These are phyloP conservation scores for Ondatra zibethicus DNA, from an alignment of 2,113 vertebrate species.

Conservation along the genomic window DNA sequence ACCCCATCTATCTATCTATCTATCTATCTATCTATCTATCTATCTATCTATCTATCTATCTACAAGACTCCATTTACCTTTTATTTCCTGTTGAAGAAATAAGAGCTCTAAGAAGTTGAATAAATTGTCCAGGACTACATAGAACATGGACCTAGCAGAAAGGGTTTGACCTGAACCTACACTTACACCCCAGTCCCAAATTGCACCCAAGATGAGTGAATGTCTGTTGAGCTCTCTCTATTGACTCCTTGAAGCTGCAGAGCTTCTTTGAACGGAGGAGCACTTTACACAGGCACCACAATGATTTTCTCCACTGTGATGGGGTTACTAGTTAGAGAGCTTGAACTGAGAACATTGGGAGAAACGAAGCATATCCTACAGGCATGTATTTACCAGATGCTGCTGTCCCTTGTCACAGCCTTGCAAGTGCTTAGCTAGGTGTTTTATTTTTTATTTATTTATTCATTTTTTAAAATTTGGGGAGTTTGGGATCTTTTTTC, in stretches of 20 bases:
- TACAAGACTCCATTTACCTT: neutral
- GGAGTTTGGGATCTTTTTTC: too few species aligned
- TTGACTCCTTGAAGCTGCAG: neutral
- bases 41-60: neutral
- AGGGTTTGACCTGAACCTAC: neutral
- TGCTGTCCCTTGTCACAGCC: neutral
- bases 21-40: neutral
- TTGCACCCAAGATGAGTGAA: neutral
- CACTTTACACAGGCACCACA: neutral
- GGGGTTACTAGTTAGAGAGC: neutral
- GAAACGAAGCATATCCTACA: neutral
- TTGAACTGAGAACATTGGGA: neutral
- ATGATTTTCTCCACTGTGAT: neutral
- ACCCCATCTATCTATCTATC: neutral
- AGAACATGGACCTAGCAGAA: neutral
- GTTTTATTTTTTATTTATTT: too few species aligned
- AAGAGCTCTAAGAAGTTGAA: neutral
- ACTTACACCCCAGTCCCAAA: neutral
- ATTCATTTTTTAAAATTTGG: too few species aligned
- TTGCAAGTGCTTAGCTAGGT: neutral
- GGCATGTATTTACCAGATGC: neutral
- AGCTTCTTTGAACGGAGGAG: neutral
- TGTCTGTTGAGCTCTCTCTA: neutral
- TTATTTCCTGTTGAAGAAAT: slow-evolving; percentile 17
- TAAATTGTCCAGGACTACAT: neutral